A percentile compares a stretch with the other conserved stretches of the same genome.
Conservation (phyloP, 1,140 invertebrate species). For the Sitobion miscanthi region DNA sequence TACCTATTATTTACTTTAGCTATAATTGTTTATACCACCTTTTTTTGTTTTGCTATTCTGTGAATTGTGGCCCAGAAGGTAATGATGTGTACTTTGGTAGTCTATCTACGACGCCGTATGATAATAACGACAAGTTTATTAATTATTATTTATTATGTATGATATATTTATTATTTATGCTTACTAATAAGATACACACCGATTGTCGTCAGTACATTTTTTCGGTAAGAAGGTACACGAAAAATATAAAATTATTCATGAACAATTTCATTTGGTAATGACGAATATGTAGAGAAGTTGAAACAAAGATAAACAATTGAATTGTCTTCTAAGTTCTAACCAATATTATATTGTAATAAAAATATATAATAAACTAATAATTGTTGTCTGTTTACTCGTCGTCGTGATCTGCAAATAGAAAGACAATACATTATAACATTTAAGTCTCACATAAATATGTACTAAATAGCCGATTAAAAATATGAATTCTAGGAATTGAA, state of each 20-base stretch:
- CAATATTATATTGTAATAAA: background rate
- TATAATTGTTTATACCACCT: too few relatives aligned
- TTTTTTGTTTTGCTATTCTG: too few relatives aligned
- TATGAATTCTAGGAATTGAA: background rate
- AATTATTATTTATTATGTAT: background rate
- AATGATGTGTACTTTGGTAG: background rate
- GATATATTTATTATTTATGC: background rate
- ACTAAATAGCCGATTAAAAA: background rate
- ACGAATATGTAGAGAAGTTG: background rate
- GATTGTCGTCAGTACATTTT: background rate
- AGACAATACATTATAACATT: background rate
- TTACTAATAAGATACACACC: background rate
- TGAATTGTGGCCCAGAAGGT: background rate
- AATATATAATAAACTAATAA: background rate
- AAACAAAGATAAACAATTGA: background rate
- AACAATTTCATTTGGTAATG: background rate
- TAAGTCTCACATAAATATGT: background rate
- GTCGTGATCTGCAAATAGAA: background rate
- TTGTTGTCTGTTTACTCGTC: background rate
- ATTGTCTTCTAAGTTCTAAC: background rate
- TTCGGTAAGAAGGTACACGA: too few relatives aligned
- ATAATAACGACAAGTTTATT: background rate
- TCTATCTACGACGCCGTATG: background rate
- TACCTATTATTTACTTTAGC: too few relatives aligned
- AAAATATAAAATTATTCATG: too few relatives aligned